phyloP scores from a whole-genome alignment of 2,888 invertebrate species.

The Rugalucina vietnamica region DNA sequence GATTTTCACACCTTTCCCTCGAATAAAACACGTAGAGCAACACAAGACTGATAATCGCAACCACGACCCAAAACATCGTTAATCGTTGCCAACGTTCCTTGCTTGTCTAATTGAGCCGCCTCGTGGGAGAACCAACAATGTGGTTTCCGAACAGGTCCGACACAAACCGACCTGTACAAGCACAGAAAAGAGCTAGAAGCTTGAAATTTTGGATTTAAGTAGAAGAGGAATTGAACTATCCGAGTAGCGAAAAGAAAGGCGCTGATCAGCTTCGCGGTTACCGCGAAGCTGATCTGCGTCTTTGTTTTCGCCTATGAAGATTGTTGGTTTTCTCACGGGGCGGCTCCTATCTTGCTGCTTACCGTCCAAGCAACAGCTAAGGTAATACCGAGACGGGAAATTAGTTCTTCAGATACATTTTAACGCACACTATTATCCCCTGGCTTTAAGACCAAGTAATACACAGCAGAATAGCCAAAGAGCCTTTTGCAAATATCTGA shows the following conservation, averaged over 20 bases:
- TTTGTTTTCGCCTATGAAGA: too few relatives aligned
- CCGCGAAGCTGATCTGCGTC: too few relatives aligned
- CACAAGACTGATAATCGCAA: neutral
- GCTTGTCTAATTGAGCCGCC: neutral
- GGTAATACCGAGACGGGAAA: neutral
- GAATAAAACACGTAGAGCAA: neutral
- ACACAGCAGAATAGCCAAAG: neutral
- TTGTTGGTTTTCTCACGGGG: too few relatives aligned
- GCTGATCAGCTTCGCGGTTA: too few relatives aligned
- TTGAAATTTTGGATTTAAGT: neutral
- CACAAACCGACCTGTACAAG: neutral
- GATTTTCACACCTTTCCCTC: neutral
- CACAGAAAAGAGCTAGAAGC: neutral
- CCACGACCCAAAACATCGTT: neutral
- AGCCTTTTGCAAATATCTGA: neutral
- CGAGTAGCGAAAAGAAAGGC: too few relatives aligned
- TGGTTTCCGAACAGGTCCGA: neutral
- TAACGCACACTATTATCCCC: neutral
- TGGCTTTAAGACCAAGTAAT: neutral
- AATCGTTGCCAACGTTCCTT: neutral
- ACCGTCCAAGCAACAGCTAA: too few relatives aligned
- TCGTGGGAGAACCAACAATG: neutral
- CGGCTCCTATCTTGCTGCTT: too few relatives aligned
- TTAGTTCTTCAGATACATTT: neutral
- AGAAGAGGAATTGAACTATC: neutral